A percentile compares a stretch with the other conserved stretches of the same genome.
These are phyloP conservation scores for Anoplopoma fimbria DNA, from an alignment of 2,113 vertebrate genomes.

Conservation along the genomic window DNA sequence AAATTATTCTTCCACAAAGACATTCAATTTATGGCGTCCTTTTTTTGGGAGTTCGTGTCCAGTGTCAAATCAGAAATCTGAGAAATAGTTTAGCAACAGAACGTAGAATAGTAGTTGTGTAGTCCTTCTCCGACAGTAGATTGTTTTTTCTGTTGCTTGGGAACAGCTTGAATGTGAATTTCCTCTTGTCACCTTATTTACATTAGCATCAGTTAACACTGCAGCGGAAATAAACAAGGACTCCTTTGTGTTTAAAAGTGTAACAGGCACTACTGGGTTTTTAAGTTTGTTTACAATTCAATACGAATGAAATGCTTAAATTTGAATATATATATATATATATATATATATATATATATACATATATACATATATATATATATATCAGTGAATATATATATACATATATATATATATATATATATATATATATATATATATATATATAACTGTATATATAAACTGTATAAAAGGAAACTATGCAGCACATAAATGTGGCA, in stretches of 20 bases:
- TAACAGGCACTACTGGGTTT: background rate
- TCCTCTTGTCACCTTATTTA: background rate
- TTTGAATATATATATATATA: background rate
- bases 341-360: too few relatives aligned
- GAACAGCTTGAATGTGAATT: background rate
- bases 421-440: too few relatives aligned
- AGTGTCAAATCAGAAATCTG: background rate
- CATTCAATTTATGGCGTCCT: background rate
- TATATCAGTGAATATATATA: too few relatives aligned
- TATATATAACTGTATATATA: too few relatives aligned
- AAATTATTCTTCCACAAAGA: background rate
- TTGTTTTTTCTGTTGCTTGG: background rate
- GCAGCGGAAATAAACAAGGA: slow-evolving; percentile 10
- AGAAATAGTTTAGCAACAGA: background rate
- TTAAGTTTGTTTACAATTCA: background rate
- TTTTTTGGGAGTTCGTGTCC: background rate
- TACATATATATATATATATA: too few relatives aligned
- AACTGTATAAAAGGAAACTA: background rate
- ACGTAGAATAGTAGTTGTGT: background rate
- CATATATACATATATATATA: too few relatives aligned
- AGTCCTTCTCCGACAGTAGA: background rate
- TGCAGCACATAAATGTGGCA: background rate
- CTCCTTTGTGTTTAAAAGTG: background rate
- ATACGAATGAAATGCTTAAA: background rate
- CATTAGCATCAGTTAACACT: background rate